Conservation (phyloP, 2,113 vertebrate genomes). For the Chaetops frenatus region DNA sequence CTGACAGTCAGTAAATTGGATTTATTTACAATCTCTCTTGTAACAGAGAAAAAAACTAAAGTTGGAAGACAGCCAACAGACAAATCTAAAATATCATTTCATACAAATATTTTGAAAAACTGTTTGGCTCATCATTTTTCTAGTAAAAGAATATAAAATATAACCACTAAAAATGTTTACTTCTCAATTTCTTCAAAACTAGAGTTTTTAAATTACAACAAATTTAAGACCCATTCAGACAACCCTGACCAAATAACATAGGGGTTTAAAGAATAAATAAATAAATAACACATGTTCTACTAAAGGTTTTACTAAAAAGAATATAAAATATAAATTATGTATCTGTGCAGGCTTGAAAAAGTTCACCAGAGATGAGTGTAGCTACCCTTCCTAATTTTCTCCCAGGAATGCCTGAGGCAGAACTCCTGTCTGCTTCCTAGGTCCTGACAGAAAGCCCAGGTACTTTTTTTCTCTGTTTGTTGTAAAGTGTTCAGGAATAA, state of each 20-base stretch:
- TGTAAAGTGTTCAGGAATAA: not conserved
- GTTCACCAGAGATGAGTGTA: not conserved
- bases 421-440: not conserved
- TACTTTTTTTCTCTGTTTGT: not conserved
- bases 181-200: constrained; percentile 28
- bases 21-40: not conserved
- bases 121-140: not conserved
- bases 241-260: not conserved
- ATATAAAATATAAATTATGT: constrained; percentile 46
- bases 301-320: not conserved
- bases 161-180: not conserved
- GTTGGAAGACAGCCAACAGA: not conserved
- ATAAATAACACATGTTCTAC: not conserved
- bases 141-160: not conserved
- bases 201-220: constrained; percentile 3
- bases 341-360: not conserved
- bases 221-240: not conserved
- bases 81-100: not conserved
- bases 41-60: not conserved
- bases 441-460: not conserved
- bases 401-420: constrained; percentile 23
- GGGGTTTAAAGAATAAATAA: not conserved
- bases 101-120: not conserved
- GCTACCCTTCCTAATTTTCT: not conserved
- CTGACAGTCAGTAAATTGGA: not conserved